Evolutionary conservation across 2,888 invertebrate genomes (phyloP), one percentile per base, ranked within the genome.

Genomic region (Rutpela maculata): DNA sequence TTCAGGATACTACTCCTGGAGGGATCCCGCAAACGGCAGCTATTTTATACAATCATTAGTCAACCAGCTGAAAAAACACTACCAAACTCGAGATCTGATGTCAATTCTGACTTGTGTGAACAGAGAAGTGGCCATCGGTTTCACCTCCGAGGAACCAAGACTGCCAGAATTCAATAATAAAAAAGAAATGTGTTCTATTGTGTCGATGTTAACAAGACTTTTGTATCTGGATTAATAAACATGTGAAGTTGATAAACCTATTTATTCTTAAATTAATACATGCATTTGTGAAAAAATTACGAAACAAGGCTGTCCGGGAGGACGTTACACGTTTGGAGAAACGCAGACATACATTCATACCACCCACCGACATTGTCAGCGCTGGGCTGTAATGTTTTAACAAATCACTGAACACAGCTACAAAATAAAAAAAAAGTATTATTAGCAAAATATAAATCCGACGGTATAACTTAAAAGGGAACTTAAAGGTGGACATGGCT

Each of bases 11-110:
- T 94, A 91, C 86, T 94, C 95, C 0, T 95, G 93, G 91, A 90
- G 95, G 5, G 94, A 94, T 86, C 92, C 93, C 31, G 91, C 91
- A 63, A 91, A 91, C 22, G 95, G 95, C 1, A 93, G 95, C 0
- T 95, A 94, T 94, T 95, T 95, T 86, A 93, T 95, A 70, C 95
- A 95, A 87, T 89, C 93, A 4, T 87, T 95, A 59, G 93, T 93
- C 83, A 85, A 90, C 4, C 93, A 93, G 11, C 84, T 95, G 18
- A 89, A 91, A 73, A 86, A 89, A 5, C 84, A 89, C 76, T 87
- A 90, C 78, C 90, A 90, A 9, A 83, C 85, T 0, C 89, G 90
- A 55, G 95, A 95, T 86, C 88, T 95, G 7, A 86, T 94, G 78
- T 91, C 92, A 31, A 90, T 95, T 83, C 87, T 95, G 86, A 95